Evolutionary conservation across 2,113 vertebrate genomes (phyloP).

Genomic region (Emydocephalus ijimae): DNA sequence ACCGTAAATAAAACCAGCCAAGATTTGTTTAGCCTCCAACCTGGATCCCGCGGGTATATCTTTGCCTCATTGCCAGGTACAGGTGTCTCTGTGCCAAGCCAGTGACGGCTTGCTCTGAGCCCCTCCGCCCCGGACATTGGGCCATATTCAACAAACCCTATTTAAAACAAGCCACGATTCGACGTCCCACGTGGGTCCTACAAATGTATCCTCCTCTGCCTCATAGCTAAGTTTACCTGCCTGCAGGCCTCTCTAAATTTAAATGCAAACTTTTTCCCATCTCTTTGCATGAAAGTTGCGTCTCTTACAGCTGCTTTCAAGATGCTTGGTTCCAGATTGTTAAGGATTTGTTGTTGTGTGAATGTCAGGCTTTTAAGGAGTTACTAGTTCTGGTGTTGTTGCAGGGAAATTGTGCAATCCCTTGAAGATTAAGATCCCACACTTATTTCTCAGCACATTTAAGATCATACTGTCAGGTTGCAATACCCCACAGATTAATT

Average conservation of each 20-base stretch:
- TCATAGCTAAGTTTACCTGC: neutral
- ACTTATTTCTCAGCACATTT: neutral
- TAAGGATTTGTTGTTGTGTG: neutral
- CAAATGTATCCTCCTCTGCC: neutral
- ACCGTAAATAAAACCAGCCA: neutral
- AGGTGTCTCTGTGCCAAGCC: neutral
- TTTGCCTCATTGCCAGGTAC: neutral
- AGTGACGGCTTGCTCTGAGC: neutral
- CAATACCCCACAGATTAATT: too few relatives aligned
- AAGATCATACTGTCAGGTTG: neutral
- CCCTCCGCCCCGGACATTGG: neutral
- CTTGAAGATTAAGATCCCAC: neutral
- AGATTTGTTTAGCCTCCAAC: neutral
- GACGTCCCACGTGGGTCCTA: neutral
- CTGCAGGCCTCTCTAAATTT: neutral
- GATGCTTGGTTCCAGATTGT: neutral
- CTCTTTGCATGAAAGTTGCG: neutral
- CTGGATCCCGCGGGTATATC: neutral
- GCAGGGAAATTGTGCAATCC: neutral
- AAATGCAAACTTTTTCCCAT: neutral
- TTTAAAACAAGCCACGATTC: neutral
- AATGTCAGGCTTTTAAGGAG: neutral
- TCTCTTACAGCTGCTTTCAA: too few relatives aligned
- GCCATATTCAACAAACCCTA: neutral
- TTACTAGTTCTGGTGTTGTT: neutral